Evolutionary conservation across 1,140 invertebrate genomes (phyloP).

Genomic region (Manduca sexta): DNA sequence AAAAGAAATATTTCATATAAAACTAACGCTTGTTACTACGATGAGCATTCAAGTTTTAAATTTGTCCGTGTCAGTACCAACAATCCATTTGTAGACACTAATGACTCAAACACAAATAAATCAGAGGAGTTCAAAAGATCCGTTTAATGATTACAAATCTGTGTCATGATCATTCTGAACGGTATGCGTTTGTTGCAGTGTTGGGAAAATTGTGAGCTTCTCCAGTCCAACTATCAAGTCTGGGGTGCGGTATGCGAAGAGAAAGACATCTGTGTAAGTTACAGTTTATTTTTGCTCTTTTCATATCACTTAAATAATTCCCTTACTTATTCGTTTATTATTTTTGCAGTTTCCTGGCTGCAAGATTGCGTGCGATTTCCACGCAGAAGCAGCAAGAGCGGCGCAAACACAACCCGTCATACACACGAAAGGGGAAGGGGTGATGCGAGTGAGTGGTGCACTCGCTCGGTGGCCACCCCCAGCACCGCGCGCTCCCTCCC

Average conservation of each 20-base stretch:
- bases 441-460: slow-evolving; percentile 74
- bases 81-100: slow-evolving; percentile 24
- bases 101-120: slow-evolving; percentile 31
- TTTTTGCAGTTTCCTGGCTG: slow-evolving; percentile 79
- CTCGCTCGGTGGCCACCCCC: slow-evolving; percentile 77
- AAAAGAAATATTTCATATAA: slow-evolving; percentile 23
- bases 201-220: slow-evolving; percentile 84
- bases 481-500: slow-evolving; percentile 66
- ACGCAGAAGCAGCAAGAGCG: slow-evolving; percentile 74
- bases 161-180: slow-evolving; percentile 20
- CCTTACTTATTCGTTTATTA: too few relatives aligned
- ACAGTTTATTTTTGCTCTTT: background rate
- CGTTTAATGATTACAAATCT: slow-evolving; percentile 23
- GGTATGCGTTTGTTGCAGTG: slow-evolving; percentile 77
- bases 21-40: slow-evolving; percentile 12
- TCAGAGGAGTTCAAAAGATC: slow-evolving; percentile 26
- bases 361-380: slow-evolving; percentile 80
- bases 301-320: background rate
- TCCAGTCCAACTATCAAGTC: slow-evolving; percentile 83
- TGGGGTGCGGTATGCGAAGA: slow-evolving; percentile 81
- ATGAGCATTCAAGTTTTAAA: slow-evolving; percentile 28
- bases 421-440: slow-evolving; percentile 78
- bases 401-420: slow-evolving; percentile 78
- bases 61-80: slow-evolving; percentile 28
- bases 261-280: slow-evolving; percentile 81